Evolutionary conservation across 2,888 invertebrate genomes (phyloP).

Genomic region (Drymonia ruficornis): DNA sequence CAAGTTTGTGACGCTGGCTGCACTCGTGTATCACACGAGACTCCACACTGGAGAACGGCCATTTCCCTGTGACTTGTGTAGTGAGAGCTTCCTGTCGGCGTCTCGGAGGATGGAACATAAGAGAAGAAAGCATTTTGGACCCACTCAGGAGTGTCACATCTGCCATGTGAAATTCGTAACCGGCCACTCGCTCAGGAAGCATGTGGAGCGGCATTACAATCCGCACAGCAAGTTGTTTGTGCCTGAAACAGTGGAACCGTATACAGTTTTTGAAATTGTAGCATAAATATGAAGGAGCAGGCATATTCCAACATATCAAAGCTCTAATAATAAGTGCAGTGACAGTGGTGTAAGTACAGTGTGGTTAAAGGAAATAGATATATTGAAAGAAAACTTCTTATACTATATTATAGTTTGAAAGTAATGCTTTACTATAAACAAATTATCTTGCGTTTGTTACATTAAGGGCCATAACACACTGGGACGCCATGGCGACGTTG

Average conservation of each 20-base stretch:
- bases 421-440: too few relatives aligned
- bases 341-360: too few relatives aligned
- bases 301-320: slow-evolving; percentile 31
- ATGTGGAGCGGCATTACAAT: slow-evolving; percentile 63
- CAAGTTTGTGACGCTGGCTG: slow-evolving; percentile 67
- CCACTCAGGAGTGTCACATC: slow-evolving; percentile 59
- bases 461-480: too few relatives aligned
- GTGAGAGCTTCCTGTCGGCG: slow-evolving; percentile 68
- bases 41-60: slow-evolving; percentile 73
- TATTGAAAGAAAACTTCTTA: too few relatives aligned
- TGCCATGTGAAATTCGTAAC: slow-evolving; percentile 67
- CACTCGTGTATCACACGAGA: slow-evolving; percentile 66
- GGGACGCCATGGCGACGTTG: too few relatives aligned
- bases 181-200: slow-evolving; percentile 54
- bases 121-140: slow-evolving; percentile 64
- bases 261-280: slow-evolving; percentile 14
- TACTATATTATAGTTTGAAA: too few relatives aligned
- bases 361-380: too few relatives aligned
- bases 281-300: slow-evolving; percentile 19
- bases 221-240: slow-evolving; percentile 69
- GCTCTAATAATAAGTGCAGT: slow-evolving; percentile 26
- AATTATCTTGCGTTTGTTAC: too few relatives aligned
- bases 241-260: slow-evolving; percentile 22
- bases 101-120: slow-evolving; percentile 70
- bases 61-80: slow-evolving; percentile 67